phyloP scores from a whole-genome alignment of 2,113 vertebrate species.

The Toxostoma redivivum region DNA sequence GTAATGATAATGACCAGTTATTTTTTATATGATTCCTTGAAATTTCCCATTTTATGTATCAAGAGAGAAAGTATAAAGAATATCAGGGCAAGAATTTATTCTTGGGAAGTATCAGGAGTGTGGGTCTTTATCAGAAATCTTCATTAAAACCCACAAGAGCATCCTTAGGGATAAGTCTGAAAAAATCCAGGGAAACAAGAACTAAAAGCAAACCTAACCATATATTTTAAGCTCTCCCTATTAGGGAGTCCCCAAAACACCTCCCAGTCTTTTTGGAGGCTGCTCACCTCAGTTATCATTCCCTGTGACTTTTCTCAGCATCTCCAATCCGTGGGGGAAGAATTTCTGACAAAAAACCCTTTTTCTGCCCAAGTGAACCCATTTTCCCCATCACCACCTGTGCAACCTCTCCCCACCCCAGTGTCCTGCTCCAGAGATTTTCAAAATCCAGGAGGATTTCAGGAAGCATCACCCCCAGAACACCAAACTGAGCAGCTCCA shows the following conservation, averaged over 20 bases:
- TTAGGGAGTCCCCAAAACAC: not conserved
- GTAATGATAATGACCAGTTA: not conserved
- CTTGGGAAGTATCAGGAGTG: rapidly evolving
- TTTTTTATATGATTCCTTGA: not conserved
- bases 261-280: not conserved
- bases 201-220: not conserved
- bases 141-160: not conserved
- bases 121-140: not conserved
- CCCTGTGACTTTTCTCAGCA: not conserved
- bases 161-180: not conserved
- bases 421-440: not conserved
- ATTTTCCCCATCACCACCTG: not conserved
- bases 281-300: not conserved
- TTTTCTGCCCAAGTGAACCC: not conserved
- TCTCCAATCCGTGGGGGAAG: rapidly evolving
- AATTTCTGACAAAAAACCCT: not conserved
- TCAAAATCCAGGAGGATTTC: not conserved
- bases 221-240: not conserved
- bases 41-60: not conserved
- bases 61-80: not conserved
- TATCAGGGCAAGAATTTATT: not conserved
- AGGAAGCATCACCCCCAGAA: not conserved
- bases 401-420: not conserved
- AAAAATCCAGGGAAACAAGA: not conserved
- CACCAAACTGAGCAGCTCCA: not conserved